Evolutionary conservation across 37 sponge, comb jelly and placozoan species (phyloP), one percentile per base, ranked within the genome.

Genomic region (Tethya wilhelma): DNA sequence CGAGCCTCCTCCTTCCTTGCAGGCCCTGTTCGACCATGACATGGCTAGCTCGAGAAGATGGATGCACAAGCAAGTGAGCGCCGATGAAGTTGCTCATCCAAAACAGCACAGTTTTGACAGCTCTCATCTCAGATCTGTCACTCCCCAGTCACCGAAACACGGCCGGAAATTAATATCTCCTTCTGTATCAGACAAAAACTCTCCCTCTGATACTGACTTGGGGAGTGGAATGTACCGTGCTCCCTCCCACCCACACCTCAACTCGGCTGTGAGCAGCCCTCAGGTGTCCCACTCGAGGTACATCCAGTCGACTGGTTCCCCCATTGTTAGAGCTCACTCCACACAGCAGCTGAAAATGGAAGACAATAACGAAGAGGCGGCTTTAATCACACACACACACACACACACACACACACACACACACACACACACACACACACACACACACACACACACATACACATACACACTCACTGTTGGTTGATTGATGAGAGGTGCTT

Each of bases 51-150:
- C 75, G 57, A 49, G 79, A 19, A 60, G 73, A 14, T 44, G 37
- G 64, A 22, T 33, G 9, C 38, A 81, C 34, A 34, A 58, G 58
- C 80, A 80, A 71, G 30, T 63, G 14, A 81, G 64, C 43, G 49
- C n/a, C 14, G 64, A 71, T 26, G 73, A 81, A 38, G 7, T 65
- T 6, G 25, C 44, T 4, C 82, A 81, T 37, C 64, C 59, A 1
- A 81, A 81, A 29, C 82, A 81, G 73, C 62, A 59, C 43, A 70
- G 71, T 36, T 44, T 81, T 7, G 82, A 81, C 73, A 81, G 73
- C 38, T 43, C 60, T 4, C 59, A 59, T 49, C 64, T 81, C 32
- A 40, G 37, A 22, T 41, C 63, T 5, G 5, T 22, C 40, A 37
- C 34, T 0, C 72, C 72, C 9, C 64, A 59, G 46, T 81, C 82